Evolutionary conservation across 2,797 vertebrate species (phyloP), one percentile per base, ranked within the genome.

Genomic region (Moxostoma hubbsi): DNA sequence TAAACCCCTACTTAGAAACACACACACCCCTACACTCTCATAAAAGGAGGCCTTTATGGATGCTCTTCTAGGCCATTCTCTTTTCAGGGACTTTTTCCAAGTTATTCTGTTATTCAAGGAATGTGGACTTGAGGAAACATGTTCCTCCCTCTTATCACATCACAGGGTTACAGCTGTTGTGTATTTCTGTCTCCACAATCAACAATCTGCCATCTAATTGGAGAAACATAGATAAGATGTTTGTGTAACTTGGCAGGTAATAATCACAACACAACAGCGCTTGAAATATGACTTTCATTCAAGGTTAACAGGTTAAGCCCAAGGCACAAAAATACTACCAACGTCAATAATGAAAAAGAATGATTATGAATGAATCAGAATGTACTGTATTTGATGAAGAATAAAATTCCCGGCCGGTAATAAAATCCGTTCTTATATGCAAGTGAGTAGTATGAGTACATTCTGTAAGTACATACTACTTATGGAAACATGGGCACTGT

Each of bases 71-170:
- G 45, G 57, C 24, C 49, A 16, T 68, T 36, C 13, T 12, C 24
- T 57, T 63, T 75, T 65, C 49, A 53, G 77, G 68, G 73, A 79
- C 62, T 76, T 72, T 36, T 71, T 70, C 11, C 11, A 49, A 62
- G 45, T 76, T 65, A 76, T 71, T 65, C 63, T 61, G 63, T 77
- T 75, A 80, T 83, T 67, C 57, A 54, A 76, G 68, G 82, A 80
- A 83, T 83, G 74, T 77, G 73, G 73, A 80, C 69, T 72, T 73
- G 67, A 75, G 61, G 67, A 62, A 80, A 76, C 49, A 36, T 36
- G 36, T 62, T 24, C 73, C 50, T 50, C 36, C 36, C 72, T 18
- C 16, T 69, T 36, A 46, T 64, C 24, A 13, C 13, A 65, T 70
- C 1, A 15, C 59, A 57, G n/a, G 5, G 13, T 5, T 54, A n/a